These are phyloP conservation scores for Sturmia bella DNA, from an alignment of 2,888 invertebrate species.

Conservation along the genomic window DNA sequence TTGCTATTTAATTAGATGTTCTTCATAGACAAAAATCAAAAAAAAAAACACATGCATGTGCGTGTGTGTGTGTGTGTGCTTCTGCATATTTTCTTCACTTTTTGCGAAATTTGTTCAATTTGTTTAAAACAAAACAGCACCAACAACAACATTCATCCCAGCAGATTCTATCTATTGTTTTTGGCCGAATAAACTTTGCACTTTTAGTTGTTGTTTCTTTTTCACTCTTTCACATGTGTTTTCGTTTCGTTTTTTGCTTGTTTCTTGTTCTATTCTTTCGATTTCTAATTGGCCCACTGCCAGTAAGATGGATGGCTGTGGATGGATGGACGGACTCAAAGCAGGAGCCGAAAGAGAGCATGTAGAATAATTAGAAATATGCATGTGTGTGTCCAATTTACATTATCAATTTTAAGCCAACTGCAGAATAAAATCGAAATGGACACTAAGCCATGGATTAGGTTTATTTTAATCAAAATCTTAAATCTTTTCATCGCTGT, in stretches of 20 bases:
- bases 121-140: conserved; percentile 55
- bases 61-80: neutral
- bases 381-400: neutral
- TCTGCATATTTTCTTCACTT: conserved; percentile 30
- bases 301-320: conserved; percentile 35
- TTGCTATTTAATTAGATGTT: conserved; percentile 44
- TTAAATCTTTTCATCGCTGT: neutral
- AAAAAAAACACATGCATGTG: conserved; percentile 2
- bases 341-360: conserved; percentile 1
- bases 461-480: conserved; percentile 12
- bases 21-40: neutral
- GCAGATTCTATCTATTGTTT: conserved; percentile 66
- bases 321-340: too few relatives aligned
- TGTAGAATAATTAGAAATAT: conserved; percentile 4
- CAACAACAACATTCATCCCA: conserved; percentile 29
- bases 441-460: conserved; percentile 30
- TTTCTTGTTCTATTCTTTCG: conserved; percentile 49
- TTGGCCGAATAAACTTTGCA: conserved; percentile 71
- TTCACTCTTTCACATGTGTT: conserved; percentile 27
- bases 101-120: conserved; percentile 33
- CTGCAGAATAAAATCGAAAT: conserved; percentile 28
- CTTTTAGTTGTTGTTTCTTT: conserved; percentile 57
- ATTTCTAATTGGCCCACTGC: conserved; percentile 68
- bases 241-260: neutral
- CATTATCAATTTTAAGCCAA: conserved; percentile 41